A percentile compares a stretch with the other conserved stretches of the same genome.
Conservation (phyloP, 2,113 vertebrate species). For the Corythornis vintsioides region DNA sequence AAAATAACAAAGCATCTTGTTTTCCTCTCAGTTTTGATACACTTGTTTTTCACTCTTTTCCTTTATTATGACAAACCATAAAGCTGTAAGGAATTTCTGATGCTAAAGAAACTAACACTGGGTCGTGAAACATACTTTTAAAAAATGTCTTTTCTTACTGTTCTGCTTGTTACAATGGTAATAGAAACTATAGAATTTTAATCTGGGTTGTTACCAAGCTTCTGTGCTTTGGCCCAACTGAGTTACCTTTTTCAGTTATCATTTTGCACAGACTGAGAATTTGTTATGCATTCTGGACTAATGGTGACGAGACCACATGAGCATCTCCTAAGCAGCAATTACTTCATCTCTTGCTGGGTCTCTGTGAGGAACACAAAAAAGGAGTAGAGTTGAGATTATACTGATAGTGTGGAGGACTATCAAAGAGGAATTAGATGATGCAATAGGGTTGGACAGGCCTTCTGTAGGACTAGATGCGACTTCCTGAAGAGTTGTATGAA, state of each 20-base stretch:
- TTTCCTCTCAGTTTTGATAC: neutral
- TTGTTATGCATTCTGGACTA: neutral
- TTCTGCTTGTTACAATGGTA: neutral
- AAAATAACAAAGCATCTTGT: neutral
- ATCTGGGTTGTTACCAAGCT: neutral
- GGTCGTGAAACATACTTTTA: neutral
- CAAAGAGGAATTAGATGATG: neutral
- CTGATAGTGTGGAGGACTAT: neutral
- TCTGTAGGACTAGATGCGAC: neutral
- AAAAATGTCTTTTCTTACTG: neutral
- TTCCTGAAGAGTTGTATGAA: neutral
- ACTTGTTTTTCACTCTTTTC: neutral
- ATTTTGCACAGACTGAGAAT: neutral
- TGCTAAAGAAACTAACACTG: neutral
- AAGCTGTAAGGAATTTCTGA: neutral
- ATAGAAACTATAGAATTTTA: neutral
- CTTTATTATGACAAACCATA: neutral
- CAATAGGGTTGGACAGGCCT: neutral
- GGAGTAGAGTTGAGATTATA: neutral
- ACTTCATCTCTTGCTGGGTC: neutral
- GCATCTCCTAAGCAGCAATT: neutral
- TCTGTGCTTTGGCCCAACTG: neutral
- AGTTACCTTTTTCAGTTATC: neutral
- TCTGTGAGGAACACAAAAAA: neutral
- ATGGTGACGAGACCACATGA: neutral